Base-by-base conservation (phyloP, 2,888 invertebrate species). In the Calameuta idolon region DNA sequence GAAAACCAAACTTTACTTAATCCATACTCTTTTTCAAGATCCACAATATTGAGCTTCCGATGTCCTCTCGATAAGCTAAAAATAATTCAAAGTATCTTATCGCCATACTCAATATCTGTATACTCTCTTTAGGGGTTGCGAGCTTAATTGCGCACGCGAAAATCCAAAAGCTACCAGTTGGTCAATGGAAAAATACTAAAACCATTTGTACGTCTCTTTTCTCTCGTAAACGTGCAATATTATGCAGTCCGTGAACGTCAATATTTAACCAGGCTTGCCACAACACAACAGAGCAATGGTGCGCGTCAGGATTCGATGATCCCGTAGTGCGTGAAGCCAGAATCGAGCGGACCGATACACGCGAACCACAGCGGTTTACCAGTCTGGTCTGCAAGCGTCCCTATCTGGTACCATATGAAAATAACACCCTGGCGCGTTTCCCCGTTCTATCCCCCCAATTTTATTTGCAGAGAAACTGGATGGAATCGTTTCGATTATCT, bases 1-100 rank as follows among this genome's bases (percentile, higher is more conserved):
- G 79, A 80, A 84, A 84, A 83, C 78, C 79, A 55, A 55, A 55
- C 23, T 55, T 23, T 55, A 55, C 55, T 23, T 55, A 55, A 55
- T 55, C 55, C 55, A 55, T 55, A 55, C 55, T 55, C 55, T 55
- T 23, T 55, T 55, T 55, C 23, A 9, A 55, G 55, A 55, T 55
- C 23, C 55, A 23, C 55, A 55, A 55, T 55, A 55, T 55, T 55
- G 55, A 55, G 23, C 55, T 55, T 55, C 2, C 55, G 23, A 55
- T 23, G 55, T 55, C 23, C 55, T 55, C 23, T 5, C 9, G 9
- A 55, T 55, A 55, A 55, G 9, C 9, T 23, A 9, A 23, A 23
- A 55, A 55, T 55, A 55, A 23, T 23, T 55, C 5, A 23, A 9
- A 23, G 23, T 23, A 55, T 23, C 9, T 55, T 55, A 55, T 55